These are phyloP conservation scores for Cliona cf. orientalis DNA, from an alignment of 37 sponge, comb jelly and placozoan genomes.

Conservation along the genomic window DNA sequence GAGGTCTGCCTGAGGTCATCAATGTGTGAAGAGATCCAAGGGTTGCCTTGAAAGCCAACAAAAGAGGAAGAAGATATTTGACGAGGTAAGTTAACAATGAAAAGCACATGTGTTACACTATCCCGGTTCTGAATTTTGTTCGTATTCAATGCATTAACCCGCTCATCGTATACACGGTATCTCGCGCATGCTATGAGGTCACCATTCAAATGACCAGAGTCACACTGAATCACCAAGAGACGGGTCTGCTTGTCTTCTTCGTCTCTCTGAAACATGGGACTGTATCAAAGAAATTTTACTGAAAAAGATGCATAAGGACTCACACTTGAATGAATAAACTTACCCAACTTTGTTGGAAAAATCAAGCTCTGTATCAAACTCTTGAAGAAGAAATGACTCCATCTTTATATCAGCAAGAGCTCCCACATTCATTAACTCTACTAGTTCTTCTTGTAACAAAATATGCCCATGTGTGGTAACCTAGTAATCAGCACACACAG, in stretches of 20 bases:
- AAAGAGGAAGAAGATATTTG: conserved; percentile 51
- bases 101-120: conserved; percentile 60
- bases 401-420: neutral
- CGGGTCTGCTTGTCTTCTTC: neutral
- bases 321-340: no score
- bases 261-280: conserved; percentile 11
- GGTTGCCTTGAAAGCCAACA: conserved; percentile 78
- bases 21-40: conserved; percentile 76
- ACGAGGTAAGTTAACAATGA: conserved; percentile 68
- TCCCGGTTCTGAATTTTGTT: neutral
- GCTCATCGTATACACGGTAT: conserved; percentile 68
- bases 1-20: conserved; percentile 72
- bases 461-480: conserved; percentile 89
- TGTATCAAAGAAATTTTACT: no score
- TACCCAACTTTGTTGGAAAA: no score
- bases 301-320: no score
- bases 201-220: conserved; percentile 78
- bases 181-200: conserved; percentile 94
- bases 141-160: neutral
- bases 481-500: no score
- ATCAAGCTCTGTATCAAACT: conserved; percentile 83
- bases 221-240: conserved; percentile 85
- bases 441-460: conserved; percentile 47
- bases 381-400: conserved; percentile 55
- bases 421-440: conserved; percentile 13